Evolutionary conservation across 2,113 vertebrate genomes (phyloP), one percentile per base, ranked within the genome.

Genomic region (Mus spicilegus): DNA sequence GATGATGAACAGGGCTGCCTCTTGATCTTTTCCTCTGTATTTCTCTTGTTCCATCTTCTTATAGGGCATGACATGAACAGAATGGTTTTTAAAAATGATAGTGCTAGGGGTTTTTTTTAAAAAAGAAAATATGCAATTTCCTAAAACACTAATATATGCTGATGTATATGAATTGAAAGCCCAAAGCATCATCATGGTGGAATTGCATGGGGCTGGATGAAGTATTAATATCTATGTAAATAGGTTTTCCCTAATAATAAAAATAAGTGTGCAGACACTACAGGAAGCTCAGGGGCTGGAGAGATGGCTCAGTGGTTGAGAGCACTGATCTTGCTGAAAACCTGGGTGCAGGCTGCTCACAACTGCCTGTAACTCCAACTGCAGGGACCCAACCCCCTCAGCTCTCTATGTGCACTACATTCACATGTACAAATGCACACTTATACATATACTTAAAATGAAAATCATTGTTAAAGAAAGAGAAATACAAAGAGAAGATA

Each of bases 71-170:
- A 82, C 54, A 89, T 69, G 67, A 90, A 96, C 90, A 72, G 46
- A n/a, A 96, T 78, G 1, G 1, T 36, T 36, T 96, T 93, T 82
- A 26, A 5, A 39, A 85, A 39, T 36, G 51, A 88, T 5, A 84
- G 61, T 85, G 87, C 65, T 70, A n/a, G 77, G 17, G 17, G 14
- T 82, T 88, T 89, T 85, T 89, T 94, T 92, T 58, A 78, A 75
- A 75, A 30, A 75, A 30, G 54, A 95, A 94, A 75, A 78, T 65
- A 70, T 75, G 70, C 73, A 65, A 6, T 58, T 80, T 95, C 30
- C 65, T 88, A 80, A 75, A 95, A 85, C 30, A 92, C 30, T 42
- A 73, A 26, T 58, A 94, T 20, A 65, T n/a, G 73, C 49, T 39
- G 58, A n/a, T 87, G 2, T 70, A 49, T 30, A 65, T 81, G 87